Evolutionary conservation across 2,113 vertebrate genomes (phyloP), one percentile per base, ranked within the genome.

Genomic region (Hippopotamus amphibius): DNA sequence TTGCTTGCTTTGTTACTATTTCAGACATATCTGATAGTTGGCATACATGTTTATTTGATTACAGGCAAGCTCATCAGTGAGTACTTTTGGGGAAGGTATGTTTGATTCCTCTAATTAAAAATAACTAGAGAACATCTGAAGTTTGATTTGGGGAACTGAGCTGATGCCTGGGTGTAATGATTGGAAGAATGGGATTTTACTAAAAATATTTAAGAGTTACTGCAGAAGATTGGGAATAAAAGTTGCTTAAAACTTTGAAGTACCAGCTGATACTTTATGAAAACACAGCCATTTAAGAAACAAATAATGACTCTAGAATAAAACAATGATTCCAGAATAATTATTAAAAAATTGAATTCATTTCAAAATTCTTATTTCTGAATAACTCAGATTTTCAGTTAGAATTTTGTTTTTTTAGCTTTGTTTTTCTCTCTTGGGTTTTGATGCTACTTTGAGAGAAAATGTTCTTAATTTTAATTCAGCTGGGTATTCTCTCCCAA

Each of bases 381-480:
- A 93, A 89, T 88, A 26, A 92, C 26, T 53, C 6, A 48, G 53
- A 86, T 72, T 88, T 81, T 6, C 13, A 48, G 50, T 17, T 57
- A 69, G 6, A 83, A 86, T 4, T 22, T 68, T 17, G n/a, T 65
- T 19, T 57, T 68, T 71, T 22, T 28, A 89, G n/a, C 3, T 14
- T 48, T 61, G 71, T 50, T 59, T 12, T 48, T 37, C 24, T 5
- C 65, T 79, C 41, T 72, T 21, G 15, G 43, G 12, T 85, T 89
- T 84, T 63, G 19, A 89, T 66, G 2, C 22, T 83, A 16, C 46
- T 88, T 83, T 95, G 72, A 9, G 8, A 57, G 33, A 96, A 46
- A 80, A 30, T 93, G 17, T 13, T 80, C 65, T 84, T 95, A 71
- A 93, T 68, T 95, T 92, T 92, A 90, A 55, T 21, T 83, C 82